Evolutionary conservation across 2,888 invertebrate species (phyloP), one percentile per base, ranked within the genome.

Genomic region (Sussaba pulchella): DNA sequence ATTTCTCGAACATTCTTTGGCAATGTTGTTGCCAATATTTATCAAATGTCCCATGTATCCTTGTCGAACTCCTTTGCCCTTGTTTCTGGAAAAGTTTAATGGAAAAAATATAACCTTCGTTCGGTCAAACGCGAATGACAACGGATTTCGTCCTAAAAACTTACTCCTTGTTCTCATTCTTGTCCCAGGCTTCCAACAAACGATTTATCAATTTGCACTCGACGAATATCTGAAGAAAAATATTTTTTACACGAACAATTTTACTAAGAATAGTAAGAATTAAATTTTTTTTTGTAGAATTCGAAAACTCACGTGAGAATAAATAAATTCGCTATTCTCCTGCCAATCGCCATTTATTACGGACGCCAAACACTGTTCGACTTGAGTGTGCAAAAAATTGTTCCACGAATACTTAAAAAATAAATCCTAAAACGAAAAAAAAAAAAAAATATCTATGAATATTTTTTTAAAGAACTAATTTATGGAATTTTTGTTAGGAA

Each of bases 341-440:
- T 88, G 87, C 85, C 88, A 87, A 78, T 90, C 89, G 63, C 89
- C 88, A 81, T 89, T 91, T 88, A 97, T 94, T 88, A 97, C 96
- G 93, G 95, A 94, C 81, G 94, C 94, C 87, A 98, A 93, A 91
- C 97, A 96, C 92, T 96, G 95, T 92, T 96, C 95, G 85, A 98
- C 96, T 93, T 98, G 97, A 85, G 96, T 96, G 93, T 99, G 99
- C 91, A 99, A 94, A 93, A 99, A 98, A 94, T 98, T 99, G 94
- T 99, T 99, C 96, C 98, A 96, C 84, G 96, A 95, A 93, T 96
- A 97, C 92, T 95, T 94, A 93, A 98, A 97, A 94, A 98, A 97
- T 93, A 99, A 94, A 92, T 98, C 96, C 94, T 98, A 93, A 88
- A 96, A 93, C 14, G 21, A 70, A 24, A 61, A 67, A 63, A 54